Base-by-base conservation (phyloP, 2,113 vertebrate species). In the Eclectus roratus region DNA sequence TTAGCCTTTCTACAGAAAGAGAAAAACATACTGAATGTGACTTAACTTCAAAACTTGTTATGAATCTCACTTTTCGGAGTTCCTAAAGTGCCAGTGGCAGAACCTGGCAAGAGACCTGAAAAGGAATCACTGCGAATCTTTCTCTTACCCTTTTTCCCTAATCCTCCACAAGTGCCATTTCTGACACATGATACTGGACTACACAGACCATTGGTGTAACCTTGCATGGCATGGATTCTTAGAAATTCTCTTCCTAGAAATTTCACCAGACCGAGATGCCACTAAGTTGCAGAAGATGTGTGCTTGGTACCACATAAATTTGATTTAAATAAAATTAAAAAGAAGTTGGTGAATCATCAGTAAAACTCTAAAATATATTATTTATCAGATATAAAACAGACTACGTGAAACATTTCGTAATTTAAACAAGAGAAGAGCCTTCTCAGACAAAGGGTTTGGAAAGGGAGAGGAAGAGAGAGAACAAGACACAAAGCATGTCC, bases 171-270 rank as follows among this genome's bases (percentile, higher is more conserved):
- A 81, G 69, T 46, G 55, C 43, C 43, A 52, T 89, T 91, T 93
- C 91, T 81, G 69, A 91, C 77, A 93, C 41, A 70, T 14, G 78
- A 87, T 25, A 68, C 27, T 28, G 43, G 66, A 60, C 85, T 55
- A 69, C 58, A 82, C 17, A 91, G 85, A 82, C 61, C 56, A 72
- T 17, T 43, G 52, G 29, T 55, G 73, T 79, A 50, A 87, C 50
- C 39, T 17, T 28, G 31, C 3, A 6, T 61, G 77, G 73, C 23
- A 53, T 2, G 9, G 56, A 85, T 85, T 91, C 88, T 74, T 81
- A 79, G 87, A 94, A 96, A 88, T 79, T 31, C 18, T 55, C 56
- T 69, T 89, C 88, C 85, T 56, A 81, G 88, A 95, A 93, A 76
- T n/a, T 85, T 93, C 90, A 74, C 43, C 64, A 88, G 85, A 69